Percentiles rank a stretch among this genome's conserved stretches.
Evolutionary conservation across 2,113 vertebrate genomes (phyloP).

Genomic region (Empidonax traillii): DNA sequence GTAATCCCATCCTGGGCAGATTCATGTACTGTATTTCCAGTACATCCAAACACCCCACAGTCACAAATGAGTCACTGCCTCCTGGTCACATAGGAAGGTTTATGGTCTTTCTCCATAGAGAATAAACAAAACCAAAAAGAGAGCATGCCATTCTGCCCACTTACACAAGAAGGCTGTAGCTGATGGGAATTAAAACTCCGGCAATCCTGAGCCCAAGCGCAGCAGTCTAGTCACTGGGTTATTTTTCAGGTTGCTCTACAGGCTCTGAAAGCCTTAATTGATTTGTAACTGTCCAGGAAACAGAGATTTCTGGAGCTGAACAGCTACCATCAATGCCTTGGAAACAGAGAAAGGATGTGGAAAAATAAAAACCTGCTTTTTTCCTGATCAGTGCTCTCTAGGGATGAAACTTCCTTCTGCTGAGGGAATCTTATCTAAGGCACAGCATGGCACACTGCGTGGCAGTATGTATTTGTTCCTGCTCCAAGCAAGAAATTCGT

Average conservation of each 20-base stretch:
- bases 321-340: neutral
- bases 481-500: neutral
- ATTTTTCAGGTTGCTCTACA: neutral
- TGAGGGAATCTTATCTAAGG: neutral
- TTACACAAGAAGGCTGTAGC: neutral
- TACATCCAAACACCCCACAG: neutral
- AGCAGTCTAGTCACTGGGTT: neutral
- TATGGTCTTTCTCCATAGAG: neutral
- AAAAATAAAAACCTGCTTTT: neutral
- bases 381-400: neutral
- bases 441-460: neutral
- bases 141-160: neutral
- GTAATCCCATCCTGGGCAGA: neutral
- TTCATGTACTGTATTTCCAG: neutral
- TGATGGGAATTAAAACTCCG: neutral
- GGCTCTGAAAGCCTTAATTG: neutral
- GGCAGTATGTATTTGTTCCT: neutral
- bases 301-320: neutral
- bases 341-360: neutral
- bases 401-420: neutral
- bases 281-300: neutral
- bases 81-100: neutral
- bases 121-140: neutral
- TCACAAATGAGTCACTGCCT: neutral
- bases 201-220: neutral